Conservation (phyloP, 2,797 vertebrate species). For the Anguilla anguilla region DNA sequence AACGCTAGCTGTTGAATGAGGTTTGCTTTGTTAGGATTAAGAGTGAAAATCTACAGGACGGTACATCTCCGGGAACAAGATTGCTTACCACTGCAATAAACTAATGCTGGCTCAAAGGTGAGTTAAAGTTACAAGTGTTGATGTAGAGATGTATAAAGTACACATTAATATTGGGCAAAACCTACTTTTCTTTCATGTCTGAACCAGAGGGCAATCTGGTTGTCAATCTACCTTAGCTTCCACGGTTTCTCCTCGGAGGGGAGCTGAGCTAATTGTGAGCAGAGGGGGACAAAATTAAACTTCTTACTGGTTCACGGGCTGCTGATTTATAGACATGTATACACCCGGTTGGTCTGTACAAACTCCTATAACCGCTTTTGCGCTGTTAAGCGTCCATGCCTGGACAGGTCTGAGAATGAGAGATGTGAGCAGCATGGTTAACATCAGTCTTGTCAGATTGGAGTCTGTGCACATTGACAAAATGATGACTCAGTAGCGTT, state of each 20-base stretch:
- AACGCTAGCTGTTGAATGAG: no score
- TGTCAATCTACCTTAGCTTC: slow-evolving; percentile 48
- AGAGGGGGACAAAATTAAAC: slow-evolving; percentile 58
- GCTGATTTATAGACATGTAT: slow-evolving; percentile 63
- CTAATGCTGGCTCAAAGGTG: slow-evolving; percentile 46
- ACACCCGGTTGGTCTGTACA: slow-evolving; percentile 51
- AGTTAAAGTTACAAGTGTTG: slow-evolving; percentile 55
- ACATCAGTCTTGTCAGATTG: background rate
- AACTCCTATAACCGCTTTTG: slow-evolving; percentile 41
- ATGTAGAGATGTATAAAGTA: slow-evolving; percentile 26
- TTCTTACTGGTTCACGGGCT: slow-evolving; percentile 61
- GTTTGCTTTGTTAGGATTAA: no score
- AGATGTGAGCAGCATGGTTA: background rate
- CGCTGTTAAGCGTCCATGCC: slow-evolving; percentile 29
- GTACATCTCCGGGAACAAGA: no score
- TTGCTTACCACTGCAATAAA: background rate
- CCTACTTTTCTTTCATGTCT: slow-evolving; percentile 51
- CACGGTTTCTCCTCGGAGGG: slow-evolving; percentile 8
- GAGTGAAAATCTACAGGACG: no score
- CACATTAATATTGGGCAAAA: slow-evolving; percentile 55
- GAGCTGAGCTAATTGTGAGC: slow-evolving; percentile 63
- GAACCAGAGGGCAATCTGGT: slow-evolving; percentile 44
- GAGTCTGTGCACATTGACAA: background rate
- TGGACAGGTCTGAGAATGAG: background rate
- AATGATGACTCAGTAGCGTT: background rate